phyloP scores from a whole-genome alignment of 2,797 vertebrate species.

The Alfaro cultratus region DNA sequence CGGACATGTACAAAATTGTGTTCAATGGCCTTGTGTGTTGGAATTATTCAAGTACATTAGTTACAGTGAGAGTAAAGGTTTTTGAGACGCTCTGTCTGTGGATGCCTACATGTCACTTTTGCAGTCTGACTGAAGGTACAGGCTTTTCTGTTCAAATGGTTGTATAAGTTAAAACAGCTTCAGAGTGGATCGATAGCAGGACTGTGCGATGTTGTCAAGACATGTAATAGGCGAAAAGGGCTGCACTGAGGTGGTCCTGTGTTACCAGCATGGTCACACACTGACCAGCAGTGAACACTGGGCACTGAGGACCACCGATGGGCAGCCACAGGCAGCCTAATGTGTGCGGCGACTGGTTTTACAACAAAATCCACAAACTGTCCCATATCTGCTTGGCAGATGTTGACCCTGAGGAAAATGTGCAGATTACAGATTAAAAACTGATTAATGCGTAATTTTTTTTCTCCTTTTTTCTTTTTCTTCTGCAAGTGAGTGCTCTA shows the following conservation, averaged over 20 bases:
- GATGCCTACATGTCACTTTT: constrained; percentile 55
- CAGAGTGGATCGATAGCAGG: constrained; percentile 30
- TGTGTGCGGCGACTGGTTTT: constrained; percentile 51
- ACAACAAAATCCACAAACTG: constrained; percentile 65
- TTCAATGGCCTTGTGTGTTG: constrained; percentile 81
- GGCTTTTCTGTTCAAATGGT: constrained; percentile 43
- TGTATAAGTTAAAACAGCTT: constrained; percentile 48
- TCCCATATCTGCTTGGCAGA: constrained; percentile 67
- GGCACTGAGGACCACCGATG: constrained; percentile 57
- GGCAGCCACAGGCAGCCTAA: constrained; percentile 41
- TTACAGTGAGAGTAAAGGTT: constrained; percentile 78
- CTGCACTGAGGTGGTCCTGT: constrained; percentile 53
- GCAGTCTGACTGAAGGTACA: constrained; percentile 64
- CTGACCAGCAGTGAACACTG: constrained; percentile 79
- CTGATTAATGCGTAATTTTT: constrained; percentile 54
- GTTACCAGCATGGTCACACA: constrained; percentile 70
- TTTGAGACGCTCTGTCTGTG: constrained; percentile 53
- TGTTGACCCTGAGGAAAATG: constrained; percentile 81
- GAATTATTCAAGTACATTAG: constrained; percentile 84
- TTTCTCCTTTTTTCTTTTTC: constrained; percentile 17
- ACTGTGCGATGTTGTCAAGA: constrained; percentile 45
- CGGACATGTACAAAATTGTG: constrained; percentile 78
- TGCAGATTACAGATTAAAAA: constrained; percentile 73
- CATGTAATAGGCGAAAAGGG: constrained; percentile 37
- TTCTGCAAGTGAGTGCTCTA: constrained; percentile 40